A percentile compares a stretch with the other conserved stretches of the same genome.
Evolutionary conservation across 2,113 vertebrate species (phyloP).

Genomic region (Gasterosteus nipponicus): DNA sequence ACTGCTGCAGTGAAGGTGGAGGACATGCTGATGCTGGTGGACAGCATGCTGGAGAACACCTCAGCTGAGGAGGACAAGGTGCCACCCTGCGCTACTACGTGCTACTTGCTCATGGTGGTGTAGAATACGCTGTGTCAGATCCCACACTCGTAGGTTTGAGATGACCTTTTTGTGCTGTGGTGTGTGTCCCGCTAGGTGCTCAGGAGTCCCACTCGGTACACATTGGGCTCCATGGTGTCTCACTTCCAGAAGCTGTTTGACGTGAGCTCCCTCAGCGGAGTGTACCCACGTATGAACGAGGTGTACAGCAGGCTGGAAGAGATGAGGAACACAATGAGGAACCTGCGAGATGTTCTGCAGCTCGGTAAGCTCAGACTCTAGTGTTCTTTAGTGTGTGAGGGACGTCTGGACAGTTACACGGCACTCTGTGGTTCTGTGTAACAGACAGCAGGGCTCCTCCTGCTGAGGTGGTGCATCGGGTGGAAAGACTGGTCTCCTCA

Average conservation of each 20-base stretch:
- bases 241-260: slow-evolving; percentile 95
- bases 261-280: slow-evolving; percentile 83
- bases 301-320: slow-evolving; percentile 89
- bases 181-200: slow-evolving; percentile 73
- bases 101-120: neutral
- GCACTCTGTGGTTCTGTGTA: slow-evolving; percentile 12
- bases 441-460: slow-evolving; percentile 84
- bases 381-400: neutral
- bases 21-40: slow-evolving; percentile 85
- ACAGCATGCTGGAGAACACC: slow-evolving; percentile 85
- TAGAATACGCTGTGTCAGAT: neutral
- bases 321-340: slow-evolving; percentile 87
- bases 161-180: neutral
- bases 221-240: slow-evolving; percentile 85
- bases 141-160: neutral
- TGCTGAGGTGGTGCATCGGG: slow-evolving; percentile 83
- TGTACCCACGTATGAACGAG: slow-evolving; percentile 92
- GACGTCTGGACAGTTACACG: neutral
- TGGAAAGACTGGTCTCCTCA: slow-evolving; percentile 81
- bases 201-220: slow-evolving; percentile 75
- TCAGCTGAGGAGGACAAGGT: slow-evolving; percentile 61
- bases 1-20: slow-evolving; percentile 78
- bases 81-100: fast-evolving
- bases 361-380: slow-evolving; percentile 77
- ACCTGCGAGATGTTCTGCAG: slow-evolving; percentile 84